A percentile compares a stretch with the other conserved stretches of the same genome.
Evolutionary conservation across 1,140 invertebrate genomes (phyloP).

Genomic region (Hestina assimilis): DNA sequence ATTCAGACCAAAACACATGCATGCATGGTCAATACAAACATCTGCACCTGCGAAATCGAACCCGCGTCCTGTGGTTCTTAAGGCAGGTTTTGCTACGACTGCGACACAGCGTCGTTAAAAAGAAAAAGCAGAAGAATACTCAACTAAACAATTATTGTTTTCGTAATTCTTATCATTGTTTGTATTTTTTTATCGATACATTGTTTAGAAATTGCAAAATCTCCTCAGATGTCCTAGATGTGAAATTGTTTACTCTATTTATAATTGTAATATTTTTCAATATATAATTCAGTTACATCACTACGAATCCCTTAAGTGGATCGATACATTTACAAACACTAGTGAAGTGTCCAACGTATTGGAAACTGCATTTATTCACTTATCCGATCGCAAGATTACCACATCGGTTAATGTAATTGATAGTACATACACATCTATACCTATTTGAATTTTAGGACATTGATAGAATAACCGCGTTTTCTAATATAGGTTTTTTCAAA

Average conservation of each 20-base stretch:
- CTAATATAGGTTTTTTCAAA: too few species aligned
- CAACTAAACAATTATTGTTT: too few species aligned
- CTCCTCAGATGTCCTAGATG: slow-evolving; percentile 4
- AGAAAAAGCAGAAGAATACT: too few species aligned
- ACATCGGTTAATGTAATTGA: slow-evolving; percentile 9
- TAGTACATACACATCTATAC: not conserved
- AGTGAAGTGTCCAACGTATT: slow-evolving; percentile 32
- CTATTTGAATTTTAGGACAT: not conserved
- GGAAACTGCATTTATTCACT: slow-evolving; percentile 46
- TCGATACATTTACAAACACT: slow-evolving; percentile 37
- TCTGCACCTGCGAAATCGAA: too few species aligned
- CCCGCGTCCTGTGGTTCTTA: too few species aligned
- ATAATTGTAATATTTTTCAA: slow-evolving; percentile 14
- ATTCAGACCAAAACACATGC: too few species aligned
- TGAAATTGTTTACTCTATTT: slow-evolving; percentile 9
- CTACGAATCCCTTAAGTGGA: slow-evolving; percentile 37
- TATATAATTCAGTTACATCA: slow-evolving; percentile 32
- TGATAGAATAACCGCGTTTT: too few species aligned
- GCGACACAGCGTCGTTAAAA: too few species aligned
- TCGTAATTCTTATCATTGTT: too few species aligned
- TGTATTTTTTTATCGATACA: too few species aligned
- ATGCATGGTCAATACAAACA: too few species aligned
- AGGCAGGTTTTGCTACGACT: too few species aligned
- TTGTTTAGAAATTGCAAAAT: not conserved
- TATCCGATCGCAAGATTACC: slow-evolving; percentile 39